These are phyloP conservation scores for Ondatra zibethicus DNA, from an alignment of 2,113 vertebrate genomes.

Conservation along the genomic window DNA sequence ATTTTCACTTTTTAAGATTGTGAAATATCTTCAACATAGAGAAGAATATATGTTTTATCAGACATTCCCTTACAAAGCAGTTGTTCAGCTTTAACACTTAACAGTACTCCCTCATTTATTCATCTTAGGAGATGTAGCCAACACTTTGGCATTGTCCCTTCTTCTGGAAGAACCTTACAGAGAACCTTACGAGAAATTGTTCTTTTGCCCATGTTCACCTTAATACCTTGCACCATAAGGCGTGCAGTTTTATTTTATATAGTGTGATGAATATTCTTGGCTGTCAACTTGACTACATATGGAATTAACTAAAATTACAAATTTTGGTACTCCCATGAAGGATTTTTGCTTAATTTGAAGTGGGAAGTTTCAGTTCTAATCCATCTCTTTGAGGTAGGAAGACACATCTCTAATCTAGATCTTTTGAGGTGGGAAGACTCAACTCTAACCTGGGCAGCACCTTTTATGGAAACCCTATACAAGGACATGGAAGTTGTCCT, in stretches of 20 bases:
- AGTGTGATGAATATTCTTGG: background rate
- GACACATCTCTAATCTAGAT: background rate
- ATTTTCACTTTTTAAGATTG: background rate
- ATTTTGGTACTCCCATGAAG: background rate
- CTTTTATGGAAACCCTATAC: background rate
- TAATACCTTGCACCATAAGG: background rate
- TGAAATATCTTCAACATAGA: background rate
- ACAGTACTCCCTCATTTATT: background rate
- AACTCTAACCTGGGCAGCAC: background rate
- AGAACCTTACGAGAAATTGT: background rate
- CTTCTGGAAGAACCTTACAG: background rate
- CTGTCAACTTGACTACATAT: background rate
- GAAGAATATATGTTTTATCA: background rate
- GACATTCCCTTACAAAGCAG: background rate
- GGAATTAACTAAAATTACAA: background rate
- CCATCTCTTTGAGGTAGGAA: background rate
- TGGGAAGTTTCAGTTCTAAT: background rate
- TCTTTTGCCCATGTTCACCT: background rate
- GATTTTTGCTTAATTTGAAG: background rate
- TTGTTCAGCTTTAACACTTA: background rate
- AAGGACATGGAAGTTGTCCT: background rate
- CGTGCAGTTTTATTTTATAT: fast-evolving
- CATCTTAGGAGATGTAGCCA: background rate
- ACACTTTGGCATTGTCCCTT: fast-evolving
- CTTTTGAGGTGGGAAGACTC: background rate